Evolutionary conservation across 2,113 vertebrate species (phyloP), one percentile per base, ranked within the genome.

Genomic region (Tretioscincus oriximinensis): DNA sequence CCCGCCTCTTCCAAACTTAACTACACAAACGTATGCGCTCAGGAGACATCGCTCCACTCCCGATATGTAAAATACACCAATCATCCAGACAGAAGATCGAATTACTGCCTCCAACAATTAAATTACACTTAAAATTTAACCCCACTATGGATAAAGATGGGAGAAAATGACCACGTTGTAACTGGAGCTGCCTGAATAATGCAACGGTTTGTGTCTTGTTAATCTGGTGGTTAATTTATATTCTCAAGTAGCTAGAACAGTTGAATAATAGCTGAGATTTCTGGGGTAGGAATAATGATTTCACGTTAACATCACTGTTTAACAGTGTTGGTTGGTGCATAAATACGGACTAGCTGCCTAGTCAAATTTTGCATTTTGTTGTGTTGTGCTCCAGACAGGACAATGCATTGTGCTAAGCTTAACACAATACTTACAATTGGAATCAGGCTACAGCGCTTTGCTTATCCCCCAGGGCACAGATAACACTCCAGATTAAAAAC

Each of bases 71-170:
- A 91, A 84, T 0, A 0, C 85, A 90, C 87, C 83, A n/a, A 86
- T 90, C 88, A 86, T 58, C 61, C 24, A 20, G 83, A 85, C 84
- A 86, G 88, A 29, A 90, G 85, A 91, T 89, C 28, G 54, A 88
- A 88, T 91, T 88, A 88, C 77, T 89, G 86, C 86, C 61, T 78
- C 77, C 76, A 69, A 82, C 75, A 87, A 88, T 81, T 83, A 69
- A 86, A 88, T 91, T 89, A 90, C 87, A 78, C 49, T 64, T 72
- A 0, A 5, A 87, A 88, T 89, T 87, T 86, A 80, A 81, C 79
- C 78, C 5, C 65, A 18, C 5, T 0, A 0, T 80, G 65, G 78
- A 84, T 45, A 35, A 66, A 68, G 64, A 74, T 74, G 74, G 77
- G 83, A 78, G n/a, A 63, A 88, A 90, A 89, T 66, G 75, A 80